phyloP scores from a whole-genome alignment of 2,888 invertebrate species.

The Acronicta alni region DNA sequence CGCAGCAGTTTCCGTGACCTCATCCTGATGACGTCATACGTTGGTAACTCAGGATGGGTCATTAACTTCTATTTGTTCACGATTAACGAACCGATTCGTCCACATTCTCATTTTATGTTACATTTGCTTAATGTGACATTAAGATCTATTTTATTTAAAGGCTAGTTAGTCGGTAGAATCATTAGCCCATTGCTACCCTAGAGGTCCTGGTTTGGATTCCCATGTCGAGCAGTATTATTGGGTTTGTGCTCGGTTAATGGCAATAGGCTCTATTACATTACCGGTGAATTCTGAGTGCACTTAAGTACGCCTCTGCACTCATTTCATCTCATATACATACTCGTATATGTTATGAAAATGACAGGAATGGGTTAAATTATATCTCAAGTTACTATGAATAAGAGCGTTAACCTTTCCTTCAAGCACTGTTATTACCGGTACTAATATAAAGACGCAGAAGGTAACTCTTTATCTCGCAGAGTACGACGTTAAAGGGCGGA shows the following conservation, averaged over 20 bases:
- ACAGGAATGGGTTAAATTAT: too few species aligned
- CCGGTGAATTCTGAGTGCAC: too few species aligned
- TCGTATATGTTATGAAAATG: too few species aligned
- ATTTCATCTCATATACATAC: too few species aligned
- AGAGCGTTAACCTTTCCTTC: neutral
- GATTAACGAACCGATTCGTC: constrained; percentile 55
- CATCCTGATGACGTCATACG: constrained; percentile 9
- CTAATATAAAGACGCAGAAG: constrained; percentile 1
- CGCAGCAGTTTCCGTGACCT: constrained; percentile 12
- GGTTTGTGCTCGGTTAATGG: too few species aligned
- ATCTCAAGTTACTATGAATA: neutral
- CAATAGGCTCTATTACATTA: too few species aligned
- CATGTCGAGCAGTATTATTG: too few species aligned
- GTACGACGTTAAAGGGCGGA: constrained; percentile 19
- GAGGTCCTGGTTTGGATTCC: too few species aligned
- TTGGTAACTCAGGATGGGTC: constrained; percentile 32
- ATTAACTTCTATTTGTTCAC: constrained; percentile 56
- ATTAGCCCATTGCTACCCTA: too few species aligned
- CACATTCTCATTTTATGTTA: constrained; percentile 27
- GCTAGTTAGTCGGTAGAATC: too few species aligned
- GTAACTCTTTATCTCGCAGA: constrained; percentile 24
- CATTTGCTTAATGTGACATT: constrained; percentile 23
- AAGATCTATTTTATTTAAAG: neutral
- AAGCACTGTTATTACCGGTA: neutral
- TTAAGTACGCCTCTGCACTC: too few species aligned